Evolutionary conservation across 2,797 vertebrate species (phyloP).

Genomic region (Erpetoichthys calabaricus): DNA sequence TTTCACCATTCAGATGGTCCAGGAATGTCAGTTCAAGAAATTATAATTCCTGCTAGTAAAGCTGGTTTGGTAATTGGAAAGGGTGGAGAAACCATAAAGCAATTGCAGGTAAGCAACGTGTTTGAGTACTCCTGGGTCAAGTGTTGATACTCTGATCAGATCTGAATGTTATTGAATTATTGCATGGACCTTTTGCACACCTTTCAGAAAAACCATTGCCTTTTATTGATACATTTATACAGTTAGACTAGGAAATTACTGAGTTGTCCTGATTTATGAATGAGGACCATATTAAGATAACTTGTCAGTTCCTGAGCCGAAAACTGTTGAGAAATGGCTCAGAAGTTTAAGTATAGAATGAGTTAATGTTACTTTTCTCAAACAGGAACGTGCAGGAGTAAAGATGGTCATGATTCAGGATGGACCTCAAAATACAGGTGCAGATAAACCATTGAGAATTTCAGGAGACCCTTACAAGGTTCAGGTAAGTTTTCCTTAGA

Average conservation of each 20-base stretch:
- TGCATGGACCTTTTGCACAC: too few species aligned
- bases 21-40: conserved; percentile 91
- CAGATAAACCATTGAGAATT: conserved; percentile 94
- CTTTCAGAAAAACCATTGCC: too few species aligned
- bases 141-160: neutral
- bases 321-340: too few species aligned
- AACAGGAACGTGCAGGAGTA: conserved; percentile 85
- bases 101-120: conserved; percentile 67
- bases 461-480: conserved; percentile 98
- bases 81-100: conserved; percentile 95
- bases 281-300: too few species aligned
- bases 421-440: conserved; percentile 92
- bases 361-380: conserved; percentile 4
- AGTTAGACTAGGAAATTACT: too few species aligned
- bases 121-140: too few species aligned
- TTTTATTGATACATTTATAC: too few species aligned
- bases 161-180: neutral
- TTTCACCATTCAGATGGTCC: conserved; percentile 89
- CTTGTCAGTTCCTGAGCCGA: too few species aligned
- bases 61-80: conserved; percentile 96
- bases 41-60: conserved; percentile 94
- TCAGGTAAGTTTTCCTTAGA: conserved; percentile 50
- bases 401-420: conserved; percentile 99
- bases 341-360: neutral
- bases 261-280: too few species aligned